Percentiles rank a stretch among this genome's conserved stretches.
Conservation (phyloP, 1,140 invertebrate genomes). For the Heliconius nattereri region DNA sequence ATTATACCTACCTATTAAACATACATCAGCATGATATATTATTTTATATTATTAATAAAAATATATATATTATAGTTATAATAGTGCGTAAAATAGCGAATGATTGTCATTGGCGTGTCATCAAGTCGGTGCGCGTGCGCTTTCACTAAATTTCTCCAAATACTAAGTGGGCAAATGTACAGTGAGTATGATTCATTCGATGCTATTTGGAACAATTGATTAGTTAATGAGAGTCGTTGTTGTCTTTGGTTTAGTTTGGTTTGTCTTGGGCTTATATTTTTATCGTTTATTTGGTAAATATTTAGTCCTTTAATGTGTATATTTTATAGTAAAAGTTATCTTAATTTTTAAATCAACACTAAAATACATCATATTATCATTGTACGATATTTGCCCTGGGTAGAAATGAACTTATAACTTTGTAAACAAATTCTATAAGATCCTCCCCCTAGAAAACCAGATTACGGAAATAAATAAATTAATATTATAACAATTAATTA, state of each 20-base stretch:
- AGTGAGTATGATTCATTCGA: constrained; percentile 21
- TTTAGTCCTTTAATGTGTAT: too few relatives aligned
- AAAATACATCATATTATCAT: too few relatives aligned
- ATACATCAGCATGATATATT: neutral
- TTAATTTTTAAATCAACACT: too few relatives aligned
- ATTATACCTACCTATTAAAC: neutral
- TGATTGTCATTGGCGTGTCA: constrained; percentile 13
- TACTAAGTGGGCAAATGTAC: constrained; percentile 21
- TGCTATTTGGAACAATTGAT: neutral
- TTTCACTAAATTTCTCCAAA: constrained; percentile 42
- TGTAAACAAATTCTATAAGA: too few relatives aligned
- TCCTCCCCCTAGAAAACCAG: neutral
- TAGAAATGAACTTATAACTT: too few relatives aligned
- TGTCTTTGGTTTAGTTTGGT: neutral
- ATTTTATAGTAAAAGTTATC: too few relatives aligned
- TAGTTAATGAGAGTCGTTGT: constrained; percentile 5
- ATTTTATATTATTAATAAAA: neutral
- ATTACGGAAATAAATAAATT: neutral
- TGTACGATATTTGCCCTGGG: too few relatives aligned
- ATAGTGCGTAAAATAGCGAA: constrained; percentile 5
- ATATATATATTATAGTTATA: neutral
- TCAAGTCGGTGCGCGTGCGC: constrained; percentile 19
- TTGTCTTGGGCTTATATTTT: neutral
- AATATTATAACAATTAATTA: neutral
- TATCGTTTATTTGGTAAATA: neutral